These are phyloP conservation scores for Glomeris marginata DNA, from an alignment of 2,888 invertebrate species.

Conservation along the genomic window DNA sequence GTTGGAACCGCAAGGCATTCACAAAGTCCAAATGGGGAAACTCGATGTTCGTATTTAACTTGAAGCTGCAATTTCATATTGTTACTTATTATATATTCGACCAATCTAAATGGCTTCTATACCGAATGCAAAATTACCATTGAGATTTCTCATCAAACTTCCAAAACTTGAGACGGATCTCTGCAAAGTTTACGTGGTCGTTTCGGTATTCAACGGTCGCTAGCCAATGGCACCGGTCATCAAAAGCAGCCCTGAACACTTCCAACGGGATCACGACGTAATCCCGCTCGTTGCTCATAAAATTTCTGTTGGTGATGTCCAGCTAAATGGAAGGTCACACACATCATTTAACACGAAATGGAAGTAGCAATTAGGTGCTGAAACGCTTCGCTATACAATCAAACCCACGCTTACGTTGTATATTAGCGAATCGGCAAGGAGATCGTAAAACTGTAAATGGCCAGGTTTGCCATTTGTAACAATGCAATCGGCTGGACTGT, in stretches of 20 bases:
- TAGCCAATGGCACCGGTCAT: conserved; percentile 52
- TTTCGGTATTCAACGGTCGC: conserved; percentile 42
- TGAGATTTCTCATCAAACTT: conserved; percentile 41
- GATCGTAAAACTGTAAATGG: conserved; percentile 36
- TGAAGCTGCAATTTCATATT: conserved; percentile 38
- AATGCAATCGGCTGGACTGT: conserved; percentile 27
- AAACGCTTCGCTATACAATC: not conserved
- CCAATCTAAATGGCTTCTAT: too few species aligned
- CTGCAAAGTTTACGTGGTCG: conserved; percentile 41
- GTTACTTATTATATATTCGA: too few species aligned
- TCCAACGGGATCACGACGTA: conserved; percentile 24
- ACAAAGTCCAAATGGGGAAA: conserved; percentile 50
- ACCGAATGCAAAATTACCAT: conserved; percentile 32
- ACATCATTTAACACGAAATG: not conserved
- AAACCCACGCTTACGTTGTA: conserved; percentile 45
- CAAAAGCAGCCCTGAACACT: conserved; percentile 50
- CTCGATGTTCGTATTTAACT: conserved; percentile 55
- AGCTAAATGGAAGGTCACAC: conserved; percentile 1
- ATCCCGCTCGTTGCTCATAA: conserved; percentile 5
- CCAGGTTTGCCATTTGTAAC: conserved; percentile 33
- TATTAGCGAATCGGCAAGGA: conserved; percentile 40
- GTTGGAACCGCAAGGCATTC: conserved; percentile 44
- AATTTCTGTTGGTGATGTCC: conserved; percentile 12
- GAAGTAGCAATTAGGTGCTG: not conserved
- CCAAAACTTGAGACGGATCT: conserved; percentile 64